phyloP scores from a whole-genome alignment of 2,888 invertebrate genomes.

The Eubasilissa splendida region DNA sequence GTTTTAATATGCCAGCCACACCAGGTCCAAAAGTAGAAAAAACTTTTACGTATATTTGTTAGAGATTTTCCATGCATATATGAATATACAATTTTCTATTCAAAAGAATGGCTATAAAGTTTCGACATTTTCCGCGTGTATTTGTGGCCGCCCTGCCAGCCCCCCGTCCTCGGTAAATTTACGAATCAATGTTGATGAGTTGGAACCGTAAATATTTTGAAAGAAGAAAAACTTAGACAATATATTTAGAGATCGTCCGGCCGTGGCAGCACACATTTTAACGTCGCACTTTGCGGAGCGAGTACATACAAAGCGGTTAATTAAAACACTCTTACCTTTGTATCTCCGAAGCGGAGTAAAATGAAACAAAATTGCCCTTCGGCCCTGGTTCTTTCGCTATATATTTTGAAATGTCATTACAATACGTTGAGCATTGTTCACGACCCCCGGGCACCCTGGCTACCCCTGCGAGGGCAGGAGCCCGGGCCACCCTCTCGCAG shows the following conservation, averaged over 20 bases:
- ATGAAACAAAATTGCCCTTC: slow-evolving; percentile 25
- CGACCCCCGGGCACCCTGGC: slow-evolving; percentile 4
- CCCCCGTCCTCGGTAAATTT: not conserved
- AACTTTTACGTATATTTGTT: not conserved
- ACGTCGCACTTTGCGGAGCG: not conserved
- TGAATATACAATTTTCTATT: not conserved
- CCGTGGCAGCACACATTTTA: not conserved
- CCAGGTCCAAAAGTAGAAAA: not conserved
- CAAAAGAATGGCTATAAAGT: not conserved
- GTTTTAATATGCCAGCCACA: too few species aligned
- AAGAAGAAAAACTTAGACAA: not conserved
- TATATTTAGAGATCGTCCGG: not conserved
- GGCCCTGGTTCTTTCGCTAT: slow-evolving; percentile 14
- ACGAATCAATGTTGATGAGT: not conserved
- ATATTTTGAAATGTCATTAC: slow-evolving; percentile 46
- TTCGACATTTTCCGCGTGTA: not conserved
- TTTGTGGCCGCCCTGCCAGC: not conserved
- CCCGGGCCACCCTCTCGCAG: slow-evolving; percentile 7
- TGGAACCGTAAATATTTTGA: not conserved
- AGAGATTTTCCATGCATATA: not conserved
- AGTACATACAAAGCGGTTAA: slow-evolving; percentile 6
- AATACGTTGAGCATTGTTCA: slow-evolving; percentile 41
- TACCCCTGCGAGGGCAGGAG: not conserved
- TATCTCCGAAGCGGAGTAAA: slow-evolving; percentile 20
- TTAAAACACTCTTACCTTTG: slow-evolving; percentile 19